These are phyloP conservation scores for Agonopterix heracliana DNA, from an alignment of 2,888 invertebrate species.

Conservation along the genomic window DNA sequence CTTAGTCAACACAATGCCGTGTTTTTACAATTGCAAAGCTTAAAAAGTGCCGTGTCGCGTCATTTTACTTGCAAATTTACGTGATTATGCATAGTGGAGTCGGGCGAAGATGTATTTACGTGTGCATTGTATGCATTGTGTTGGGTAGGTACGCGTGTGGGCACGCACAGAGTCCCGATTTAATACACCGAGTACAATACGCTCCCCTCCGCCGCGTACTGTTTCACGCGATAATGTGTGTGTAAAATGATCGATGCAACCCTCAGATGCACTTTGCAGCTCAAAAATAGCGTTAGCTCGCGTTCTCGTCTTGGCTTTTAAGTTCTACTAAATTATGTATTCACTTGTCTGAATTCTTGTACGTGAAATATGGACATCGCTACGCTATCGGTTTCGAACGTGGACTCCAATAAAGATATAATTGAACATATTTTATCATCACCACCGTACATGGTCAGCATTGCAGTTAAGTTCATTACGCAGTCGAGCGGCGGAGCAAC, in stretches of 20 bases:
- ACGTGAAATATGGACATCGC: constrained; percentile 5
- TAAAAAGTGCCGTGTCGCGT: constrained; percentile 59
- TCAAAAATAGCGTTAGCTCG: constrained; percentile 27
- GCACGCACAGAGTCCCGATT: constrained; percentile 43
- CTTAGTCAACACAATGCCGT: constrained; percentile 44
- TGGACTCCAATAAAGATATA: constrained; percentile 26
- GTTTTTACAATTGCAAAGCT: constrained; percentile 59
- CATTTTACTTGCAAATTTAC: constrained; percentile 69
- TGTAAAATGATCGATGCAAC: constrained; percentile 47
- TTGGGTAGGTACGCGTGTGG: constrained; percentile 42
- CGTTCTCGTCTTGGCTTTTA: constrained; percentile 10
- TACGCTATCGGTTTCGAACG: constrained; percentile 17
- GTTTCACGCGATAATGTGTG: constrained; percentile 39
- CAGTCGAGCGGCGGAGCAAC: constrained; percentile 52
- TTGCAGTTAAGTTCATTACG: constrained; percentile 55
- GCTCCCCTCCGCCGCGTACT: constrained; percentile 24
- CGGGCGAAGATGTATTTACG: constrained; percentile 61
- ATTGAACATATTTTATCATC: constrained; percentile 45
- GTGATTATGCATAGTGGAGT: constrained; percentile 65
- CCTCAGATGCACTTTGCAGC: constrained; percentile 35
- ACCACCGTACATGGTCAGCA: constrained; percentile 37
- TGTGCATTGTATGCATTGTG: constrained; percentile 63
- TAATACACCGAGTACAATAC: constrained; percentile 22
- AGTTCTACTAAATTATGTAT: constrained; percentile 11
- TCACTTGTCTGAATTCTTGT: constrained; percentile 11